Conservation (phyloP, 2,113 vertebrate genomes). For the cattle (Bos taurus) region DNA sequence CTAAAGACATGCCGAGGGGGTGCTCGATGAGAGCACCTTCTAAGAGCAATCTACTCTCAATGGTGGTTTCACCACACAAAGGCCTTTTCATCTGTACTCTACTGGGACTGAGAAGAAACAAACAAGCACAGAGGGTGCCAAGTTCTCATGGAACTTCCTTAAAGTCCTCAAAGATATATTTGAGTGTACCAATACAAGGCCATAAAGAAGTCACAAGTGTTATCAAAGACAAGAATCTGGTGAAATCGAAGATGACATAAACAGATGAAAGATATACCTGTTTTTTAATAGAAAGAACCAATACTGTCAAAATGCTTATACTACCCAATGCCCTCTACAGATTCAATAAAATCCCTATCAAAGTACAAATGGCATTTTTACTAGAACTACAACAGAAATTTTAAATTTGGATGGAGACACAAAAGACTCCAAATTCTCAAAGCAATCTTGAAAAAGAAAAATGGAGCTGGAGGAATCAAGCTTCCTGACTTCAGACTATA, state of each 20-base stretch:
- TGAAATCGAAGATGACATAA: neutral
- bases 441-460: neutral
- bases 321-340: neutral
- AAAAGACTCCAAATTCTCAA: neutral
- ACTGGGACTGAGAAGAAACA: neutral
- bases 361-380: neutral
- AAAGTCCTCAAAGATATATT: neutral
- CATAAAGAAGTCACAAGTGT: neutral
- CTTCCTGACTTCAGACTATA: neutral
- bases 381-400: too few relatives aligned
- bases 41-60: conserved; percentile 3
- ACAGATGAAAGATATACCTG: neutral
- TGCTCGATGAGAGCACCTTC: neutral
- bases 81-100: conserved; percentile 9
- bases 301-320: neutral
- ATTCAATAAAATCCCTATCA: neutral
- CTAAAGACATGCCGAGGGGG: neutral
- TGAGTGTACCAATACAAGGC: neutral
- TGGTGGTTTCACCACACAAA: neutral
- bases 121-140: neutral
- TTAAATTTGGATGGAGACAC: neutral
- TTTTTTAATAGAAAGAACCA: neutral
- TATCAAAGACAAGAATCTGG: neutral
- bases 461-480: neutral
- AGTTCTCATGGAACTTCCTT: neutral